Evolutionary conservation across 2,888 invertebrate species (phyloP).

Genomic region (Drosophila anceps): DNA sequence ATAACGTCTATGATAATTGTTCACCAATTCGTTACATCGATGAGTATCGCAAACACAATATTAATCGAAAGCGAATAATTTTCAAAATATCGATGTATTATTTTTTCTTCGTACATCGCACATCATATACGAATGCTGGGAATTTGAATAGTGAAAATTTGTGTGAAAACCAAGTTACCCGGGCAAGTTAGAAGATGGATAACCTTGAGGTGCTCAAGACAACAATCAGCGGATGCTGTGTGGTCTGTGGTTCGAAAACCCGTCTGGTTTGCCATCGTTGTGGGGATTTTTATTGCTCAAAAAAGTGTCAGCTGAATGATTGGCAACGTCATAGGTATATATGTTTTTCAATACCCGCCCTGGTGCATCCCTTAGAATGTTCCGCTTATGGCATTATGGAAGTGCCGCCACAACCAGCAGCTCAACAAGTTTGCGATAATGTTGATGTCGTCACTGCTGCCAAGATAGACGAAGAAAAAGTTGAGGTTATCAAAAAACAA

Average conservation of each 20-base stretch:
- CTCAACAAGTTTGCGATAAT: not conserved
- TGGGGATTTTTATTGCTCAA: constrained; percentile 62
- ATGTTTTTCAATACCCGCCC: constrained; percentile 58
- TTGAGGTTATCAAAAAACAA: not conserved
- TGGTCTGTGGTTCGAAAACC: constrained; percentile 35
- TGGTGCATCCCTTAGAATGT: constrained; percentile 47
- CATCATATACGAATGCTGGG: not conserved
- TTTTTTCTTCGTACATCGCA: not conserved
- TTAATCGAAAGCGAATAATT: not conserved
- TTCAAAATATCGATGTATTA: constrained; percentile 10
- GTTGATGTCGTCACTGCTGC: too few species aligned
- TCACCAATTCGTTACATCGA: not conserved
- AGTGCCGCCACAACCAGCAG: not conserved
- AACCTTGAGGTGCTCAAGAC: not conserved
- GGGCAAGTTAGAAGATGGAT: constrained; percentile 10
- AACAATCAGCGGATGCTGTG: constrained; percentile 34
- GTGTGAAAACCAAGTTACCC: not conserved
- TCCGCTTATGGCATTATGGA: constrained; percentile 27
- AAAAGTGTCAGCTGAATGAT: constrained; percentile 48
- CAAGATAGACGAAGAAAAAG: not conserved
- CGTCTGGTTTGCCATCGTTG: constrained; percentile 54
- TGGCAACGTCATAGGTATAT: constrained; percentile 67
- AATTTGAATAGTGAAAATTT: not conserved
- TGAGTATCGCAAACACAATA: not conserved
- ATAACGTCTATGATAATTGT: not conserved